Percentiles rank a stretch among this genome's conserved stretches.
Conservation (phyloP, 2,113 vertebrate genomes). For the Apodemus speciosus region DNA sequence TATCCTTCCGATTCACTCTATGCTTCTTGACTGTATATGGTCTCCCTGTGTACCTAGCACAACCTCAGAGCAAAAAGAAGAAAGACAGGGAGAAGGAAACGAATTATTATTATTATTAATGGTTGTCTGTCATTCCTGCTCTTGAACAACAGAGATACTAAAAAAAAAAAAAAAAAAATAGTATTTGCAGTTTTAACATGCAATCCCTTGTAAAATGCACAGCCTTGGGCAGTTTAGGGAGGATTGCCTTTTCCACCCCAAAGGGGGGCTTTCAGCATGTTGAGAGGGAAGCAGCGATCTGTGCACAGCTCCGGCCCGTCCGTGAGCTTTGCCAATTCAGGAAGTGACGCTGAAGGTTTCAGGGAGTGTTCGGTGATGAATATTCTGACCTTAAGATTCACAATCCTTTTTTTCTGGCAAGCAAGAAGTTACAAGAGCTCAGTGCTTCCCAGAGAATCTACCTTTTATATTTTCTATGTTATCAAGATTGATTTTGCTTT, state of each 20-base stretch:
- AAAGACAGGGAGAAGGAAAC: neutral
- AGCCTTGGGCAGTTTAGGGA: neutral
- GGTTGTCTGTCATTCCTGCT: conserved; percentile 32
- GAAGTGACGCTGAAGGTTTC: neutral
- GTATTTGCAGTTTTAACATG: neutral
- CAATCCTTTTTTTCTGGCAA: neutral
- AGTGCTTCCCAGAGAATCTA: neutral
- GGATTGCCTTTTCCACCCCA: neutral
- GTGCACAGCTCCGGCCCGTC: neutral
- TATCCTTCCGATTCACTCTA: neutral
- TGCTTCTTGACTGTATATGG: neutral
- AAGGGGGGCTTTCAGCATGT: neutral
- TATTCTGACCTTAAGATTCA: neutral
- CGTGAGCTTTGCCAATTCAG: neutral
- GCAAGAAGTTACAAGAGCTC: neutral
- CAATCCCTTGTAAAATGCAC: neutral
- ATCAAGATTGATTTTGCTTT: neutral
- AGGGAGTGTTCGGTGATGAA: neutral
- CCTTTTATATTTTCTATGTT: neutral
- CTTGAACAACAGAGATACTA: neutral
- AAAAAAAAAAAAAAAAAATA: no score
- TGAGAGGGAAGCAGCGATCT: neutral
- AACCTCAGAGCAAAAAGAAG: neutral
- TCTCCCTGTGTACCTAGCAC: neutral
- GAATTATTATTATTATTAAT: neutral